Conservation (phyloP, 1,140 invertebrate species). For the Alviniconcha marisindica region DNA sequence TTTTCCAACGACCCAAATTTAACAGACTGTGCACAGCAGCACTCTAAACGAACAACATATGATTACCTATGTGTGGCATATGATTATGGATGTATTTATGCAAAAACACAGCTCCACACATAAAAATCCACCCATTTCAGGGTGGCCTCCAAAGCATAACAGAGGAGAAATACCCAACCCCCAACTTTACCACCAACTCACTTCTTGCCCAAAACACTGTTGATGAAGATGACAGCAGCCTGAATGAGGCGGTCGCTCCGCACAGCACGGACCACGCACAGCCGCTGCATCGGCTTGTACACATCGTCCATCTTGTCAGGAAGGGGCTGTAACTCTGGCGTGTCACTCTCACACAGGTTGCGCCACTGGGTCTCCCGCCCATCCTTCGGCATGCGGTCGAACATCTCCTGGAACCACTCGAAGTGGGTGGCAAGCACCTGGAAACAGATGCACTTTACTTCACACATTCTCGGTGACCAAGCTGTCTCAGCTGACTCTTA, state of each 20-base stretch:
- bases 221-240: slow-evolving; percentile 69
- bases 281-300: slow-evolving; percentile 70
- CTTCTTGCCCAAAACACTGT: slow-evolving; percentile 73
- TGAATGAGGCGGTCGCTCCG: slow-evolving; percentile 73
- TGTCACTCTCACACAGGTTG: slow-evolving; percentile 73
- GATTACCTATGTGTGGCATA: no score
- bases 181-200: no score
- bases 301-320: slow-evolving; percentile 74
- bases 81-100: no score
- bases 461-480: no score
- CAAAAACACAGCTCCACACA: no score
- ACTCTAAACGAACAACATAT: no score
- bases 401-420: slow-evolving; percentile 69
- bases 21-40: no score
- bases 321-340: slow-evolving; percentile 69
- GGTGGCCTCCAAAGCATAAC: no score
- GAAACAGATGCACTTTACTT: neutral
- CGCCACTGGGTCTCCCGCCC: slow-evolving; percentile 75
- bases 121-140: no score
- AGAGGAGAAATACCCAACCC: no score
- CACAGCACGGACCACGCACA: slow-evolving; percentile 72
- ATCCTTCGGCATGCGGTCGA: slow-evolving; percentile 74
- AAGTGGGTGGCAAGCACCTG: slow-evolving; percentile 54
- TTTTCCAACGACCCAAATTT: no score
- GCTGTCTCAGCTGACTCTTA: no score